Evolutionary conservation across 2,888 invertebrate species (phyloP).

Genomic region (Arge pagana): DNA sequence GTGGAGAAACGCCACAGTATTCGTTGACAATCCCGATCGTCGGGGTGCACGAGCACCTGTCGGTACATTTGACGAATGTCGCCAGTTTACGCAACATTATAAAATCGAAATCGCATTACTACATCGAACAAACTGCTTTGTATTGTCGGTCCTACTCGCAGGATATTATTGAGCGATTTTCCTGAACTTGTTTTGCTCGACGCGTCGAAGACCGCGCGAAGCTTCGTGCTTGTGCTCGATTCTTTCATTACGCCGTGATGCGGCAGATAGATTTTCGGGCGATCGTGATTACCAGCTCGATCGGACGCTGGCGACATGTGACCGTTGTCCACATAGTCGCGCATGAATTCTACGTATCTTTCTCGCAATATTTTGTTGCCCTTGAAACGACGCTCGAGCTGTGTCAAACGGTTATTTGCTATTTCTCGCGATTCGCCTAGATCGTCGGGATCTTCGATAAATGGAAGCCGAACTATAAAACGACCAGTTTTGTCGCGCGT

Average conservation of each 20-base stretch:
- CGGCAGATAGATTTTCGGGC: constrained; percentile 35
- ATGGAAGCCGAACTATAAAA: constrained; percentile 29
- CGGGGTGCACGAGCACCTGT: constrained; percentile 26
- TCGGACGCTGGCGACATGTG: constrained; percentile 25
- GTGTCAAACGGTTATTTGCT: constrained; percentile 12
- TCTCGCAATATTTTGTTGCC: constrained; percentile 19
- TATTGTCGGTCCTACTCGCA: constrained; percentile 35
- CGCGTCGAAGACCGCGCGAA: constrained; percentile 44
- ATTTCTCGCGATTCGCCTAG: constrained; percentile 25
- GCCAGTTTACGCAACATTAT: constrained; percentile 35
- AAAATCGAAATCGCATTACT: constrained; percentile 33
- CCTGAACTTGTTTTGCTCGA: constrained; percentile 27
- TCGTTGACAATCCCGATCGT: constrained; percentile 36
- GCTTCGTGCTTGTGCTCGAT: constrained; percentile 36
- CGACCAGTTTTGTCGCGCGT: constrained; percentile 16
- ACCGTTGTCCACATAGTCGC: constrained; percentile 28
- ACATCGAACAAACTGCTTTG: constrained; percentile 35
- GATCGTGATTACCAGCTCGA: not conserved
- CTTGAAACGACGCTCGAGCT: constrained; percentile 13
- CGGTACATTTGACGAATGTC: constrained; percentile 48
- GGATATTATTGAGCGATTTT: constrained; percentile 33
- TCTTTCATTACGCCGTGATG: constrained; percentile 41
- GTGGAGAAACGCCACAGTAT: constrained; percentile 41
- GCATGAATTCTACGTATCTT: constrained; percentile 26
- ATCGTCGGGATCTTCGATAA: not conserved